These are phyloP conservation scores for Eupithecia subumbrata DNA, from an alignment of 2,888 invertebrate genomes.

Conservation along the genomic window DNA sequence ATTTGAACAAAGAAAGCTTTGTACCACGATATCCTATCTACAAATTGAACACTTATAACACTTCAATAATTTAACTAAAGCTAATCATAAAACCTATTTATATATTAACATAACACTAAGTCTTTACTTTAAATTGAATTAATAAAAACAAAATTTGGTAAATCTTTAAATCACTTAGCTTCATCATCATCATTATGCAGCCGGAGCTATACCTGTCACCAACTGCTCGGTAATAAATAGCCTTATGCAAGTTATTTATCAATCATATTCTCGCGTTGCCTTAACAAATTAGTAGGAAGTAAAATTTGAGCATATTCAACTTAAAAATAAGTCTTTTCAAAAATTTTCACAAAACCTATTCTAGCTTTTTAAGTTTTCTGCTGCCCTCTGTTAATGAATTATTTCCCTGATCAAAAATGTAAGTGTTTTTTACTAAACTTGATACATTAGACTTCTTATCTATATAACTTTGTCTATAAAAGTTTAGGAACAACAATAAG, in stretches of 20 bases:
- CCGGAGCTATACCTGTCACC: not conserved
- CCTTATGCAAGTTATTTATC: not conserved
- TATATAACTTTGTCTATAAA: constrained; percentile 81
- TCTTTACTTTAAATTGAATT: not conserved
- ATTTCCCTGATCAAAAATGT: not conserved
- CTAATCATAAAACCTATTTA: not conserved
- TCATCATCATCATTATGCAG: not conserved
- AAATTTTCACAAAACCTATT: not conserved
- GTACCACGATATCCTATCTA: not conserved
- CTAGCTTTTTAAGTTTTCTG: not conserved
- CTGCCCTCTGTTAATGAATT: not conserved
- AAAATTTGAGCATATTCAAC: not conserved
- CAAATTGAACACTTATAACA: not conserved
- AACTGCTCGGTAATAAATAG: not conserved
- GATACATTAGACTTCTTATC: constrained; percentile 38
- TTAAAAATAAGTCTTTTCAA: not conserved
- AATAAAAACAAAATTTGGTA: not conserved
- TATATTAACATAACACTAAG: not conserved
- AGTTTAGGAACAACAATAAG: constrained; percentile 86
- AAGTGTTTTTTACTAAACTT: not conserved
- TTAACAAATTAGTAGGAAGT: not conserved
- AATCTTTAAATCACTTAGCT: not conserved
- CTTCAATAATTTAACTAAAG: not conserved
- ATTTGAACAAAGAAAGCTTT: not conserved
- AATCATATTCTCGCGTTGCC: not conserved